Conservation (phyloP, 2,797 vertebrate species). For the Stomatorhinus walkeri region DNA sequence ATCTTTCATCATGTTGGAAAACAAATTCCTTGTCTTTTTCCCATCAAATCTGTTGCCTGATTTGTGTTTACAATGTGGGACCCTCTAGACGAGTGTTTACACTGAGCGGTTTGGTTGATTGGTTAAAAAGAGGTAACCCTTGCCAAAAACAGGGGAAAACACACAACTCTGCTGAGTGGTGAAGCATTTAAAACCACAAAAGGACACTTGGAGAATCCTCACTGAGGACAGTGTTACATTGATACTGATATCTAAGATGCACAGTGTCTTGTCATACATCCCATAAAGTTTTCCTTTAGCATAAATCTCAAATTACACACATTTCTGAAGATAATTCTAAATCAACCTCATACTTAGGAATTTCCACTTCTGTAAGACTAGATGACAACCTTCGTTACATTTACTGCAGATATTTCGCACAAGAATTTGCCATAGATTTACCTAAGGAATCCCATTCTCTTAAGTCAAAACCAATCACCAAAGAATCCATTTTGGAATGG, state of each 20-base stretch:
- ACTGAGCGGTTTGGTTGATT: neutral
- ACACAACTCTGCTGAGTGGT: neutral
- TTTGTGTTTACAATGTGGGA: neutral
- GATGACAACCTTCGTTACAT: neutral
- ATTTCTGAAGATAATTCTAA: neutral
- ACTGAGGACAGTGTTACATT: neutral
- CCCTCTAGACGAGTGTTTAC: neutral
- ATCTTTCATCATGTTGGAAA: neutral
- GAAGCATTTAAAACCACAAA: neutral
- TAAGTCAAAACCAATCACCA: neutral
- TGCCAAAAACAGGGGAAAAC: neutral
- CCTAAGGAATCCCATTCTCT: neutral
- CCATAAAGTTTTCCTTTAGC: neutral
- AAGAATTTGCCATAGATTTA: neutral
- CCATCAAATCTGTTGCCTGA: neutral
- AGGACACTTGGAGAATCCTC: neutral
- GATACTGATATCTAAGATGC: neutral
- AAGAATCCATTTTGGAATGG: neutral
- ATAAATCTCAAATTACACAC: neutral
- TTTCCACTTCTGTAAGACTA: neutral
- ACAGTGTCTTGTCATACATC: neutral
- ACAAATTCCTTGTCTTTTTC: neutral
- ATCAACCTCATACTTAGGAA: neutral
- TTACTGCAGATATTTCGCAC: neutral
- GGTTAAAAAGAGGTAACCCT: constrained; percentile 7